Evolutionary conservation across 2,797 vertebrate genomes (phyloP), one percentile per base, ranked within the genome.

Genomic region (Leucoraja ocellata): DNA sequence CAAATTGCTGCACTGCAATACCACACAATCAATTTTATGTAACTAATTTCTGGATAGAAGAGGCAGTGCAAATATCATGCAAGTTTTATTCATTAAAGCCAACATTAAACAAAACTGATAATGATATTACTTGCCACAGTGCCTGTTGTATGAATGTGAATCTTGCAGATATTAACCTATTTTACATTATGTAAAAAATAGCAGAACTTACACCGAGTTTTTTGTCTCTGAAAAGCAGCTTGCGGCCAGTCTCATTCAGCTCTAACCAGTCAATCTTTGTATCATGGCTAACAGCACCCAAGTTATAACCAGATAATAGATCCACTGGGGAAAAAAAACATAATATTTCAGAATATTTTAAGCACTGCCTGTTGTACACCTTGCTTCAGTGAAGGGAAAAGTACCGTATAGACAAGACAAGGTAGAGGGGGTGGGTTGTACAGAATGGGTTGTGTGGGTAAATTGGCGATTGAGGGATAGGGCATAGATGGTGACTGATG

Each of bases 211-310:
- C 99, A 96, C 97, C 96, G 95, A 98, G 97, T 95, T 98, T 99
- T 96, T 97, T 99, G 96, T 99, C 99, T 94, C 98, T 97, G 97
- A 99, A 99, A 94, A 99, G 98, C 94, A 99, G 96, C 94, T 98
- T 99, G 94, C 95, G 97, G 25, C 98, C 99, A 0, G 98, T 99
- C 94, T 99, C 98, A 32, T 98, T 99, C 94, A 99, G 96, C 95
- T 99, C 98, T 96, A 99, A 96, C 98, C 98, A 99, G 94, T 99
- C 98, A 4, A 99, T 98, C 95, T 97, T 98, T 94, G 97, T 97
- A 95, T 99, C 97, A 0, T 99, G 98, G 95, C 96, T 97, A 95
- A 99, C 94, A 14, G 97, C 98, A 93, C 98, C 98, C 94, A 97
- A 90, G 93, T 95, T 98, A 96, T 95, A 97, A 93, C 98, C 97